These are phyloP conservation scores for Deroptyus accipitrinus DNA, from an alignment of 2,113 vertebrate species.

Conservation along the genomic window DNA sequence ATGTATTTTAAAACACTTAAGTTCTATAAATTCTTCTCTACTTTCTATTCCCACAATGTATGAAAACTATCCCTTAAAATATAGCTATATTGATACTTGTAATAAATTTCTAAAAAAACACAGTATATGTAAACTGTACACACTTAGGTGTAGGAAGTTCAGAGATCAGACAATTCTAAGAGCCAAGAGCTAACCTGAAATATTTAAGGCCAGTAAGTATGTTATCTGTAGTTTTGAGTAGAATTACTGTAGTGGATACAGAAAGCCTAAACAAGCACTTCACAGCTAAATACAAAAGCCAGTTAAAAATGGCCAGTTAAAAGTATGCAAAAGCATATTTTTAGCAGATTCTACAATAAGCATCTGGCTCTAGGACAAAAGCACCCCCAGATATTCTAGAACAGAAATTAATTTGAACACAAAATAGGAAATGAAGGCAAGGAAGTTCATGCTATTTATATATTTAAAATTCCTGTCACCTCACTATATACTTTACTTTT, in stretches of 20 bases:
- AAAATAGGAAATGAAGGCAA: background rate
- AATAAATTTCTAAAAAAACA: background rate
- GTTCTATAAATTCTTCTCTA: background rate
- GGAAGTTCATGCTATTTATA: background rate
- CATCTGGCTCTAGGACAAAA: background rate
- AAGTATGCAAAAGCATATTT: background rate
- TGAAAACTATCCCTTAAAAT: background rate
- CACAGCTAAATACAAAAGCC: background rate
- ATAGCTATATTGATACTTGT: background rate
- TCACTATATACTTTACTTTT: background rate
- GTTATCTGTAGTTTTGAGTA: background rate
- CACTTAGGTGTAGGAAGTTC: background rate
- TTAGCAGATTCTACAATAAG: background rate
- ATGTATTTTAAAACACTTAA: conserved; percentile 3
- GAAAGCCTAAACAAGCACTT: background rate
- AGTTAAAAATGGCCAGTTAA: background rate
- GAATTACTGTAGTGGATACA: background rate
- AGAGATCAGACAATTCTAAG: background rate
- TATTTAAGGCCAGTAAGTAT: background rate
- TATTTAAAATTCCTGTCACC: background rate
- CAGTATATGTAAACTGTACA: background rate
- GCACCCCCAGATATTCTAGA: background rate
- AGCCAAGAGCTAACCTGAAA: background rate
- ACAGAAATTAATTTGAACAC: background rate
- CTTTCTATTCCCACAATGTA: background rate